Base-by-base conservation (phyloP, 2,888 invertebrate genomes). In the Galerucella pusilla region DNA sequence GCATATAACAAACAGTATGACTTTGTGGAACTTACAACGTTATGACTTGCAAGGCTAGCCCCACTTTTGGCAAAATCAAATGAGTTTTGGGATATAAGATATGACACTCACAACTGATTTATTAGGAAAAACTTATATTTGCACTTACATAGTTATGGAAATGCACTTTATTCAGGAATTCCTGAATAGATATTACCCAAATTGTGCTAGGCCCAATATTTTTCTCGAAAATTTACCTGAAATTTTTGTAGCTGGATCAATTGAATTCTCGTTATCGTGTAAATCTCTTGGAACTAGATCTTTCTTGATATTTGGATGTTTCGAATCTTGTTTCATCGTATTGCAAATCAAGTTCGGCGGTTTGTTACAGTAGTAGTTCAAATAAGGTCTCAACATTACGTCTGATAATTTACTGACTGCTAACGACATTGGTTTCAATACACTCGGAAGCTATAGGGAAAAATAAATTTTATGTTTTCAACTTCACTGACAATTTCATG, bases 231-330 rank as follows among this genome's bases (percentile, higher is more conserved):
- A 63, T 14, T 12, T 63, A 63, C 63, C 63, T 63, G 28, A 7
- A 63, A 63, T 63, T 35, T 28, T n/a, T 2, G 20, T 9, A 52
- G 35, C 4, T 4, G 35, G 6, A 63, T 63, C 42, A n/a, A 35
- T 54, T 57, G 7, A 14, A 9, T 9, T 10, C 46, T 65, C 64
- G 28, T 64, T 28, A 12, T 49, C 61, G 6, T 69, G 59, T 20
- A 68, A 46, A 14, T 25, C 45, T 28, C 65, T 73, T 68, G 73
- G 68, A 28, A 73, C 64, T 5, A 73, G 57, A 35, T 73, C 73
- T 35, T 68, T 49, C 25, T 46, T 63, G 5, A 54, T 35, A 45
- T 63, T 12, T 49, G 11, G 1, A 14, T 11, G 12, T 49, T 49
- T 49, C 14, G n/a, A 63, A 28, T 35, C 35, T 35, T 63, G 28